phyloP scores from a whole-genome alignment of 2,797 vertebrate genomes.

The Eulemur rubriventer region DNA sequence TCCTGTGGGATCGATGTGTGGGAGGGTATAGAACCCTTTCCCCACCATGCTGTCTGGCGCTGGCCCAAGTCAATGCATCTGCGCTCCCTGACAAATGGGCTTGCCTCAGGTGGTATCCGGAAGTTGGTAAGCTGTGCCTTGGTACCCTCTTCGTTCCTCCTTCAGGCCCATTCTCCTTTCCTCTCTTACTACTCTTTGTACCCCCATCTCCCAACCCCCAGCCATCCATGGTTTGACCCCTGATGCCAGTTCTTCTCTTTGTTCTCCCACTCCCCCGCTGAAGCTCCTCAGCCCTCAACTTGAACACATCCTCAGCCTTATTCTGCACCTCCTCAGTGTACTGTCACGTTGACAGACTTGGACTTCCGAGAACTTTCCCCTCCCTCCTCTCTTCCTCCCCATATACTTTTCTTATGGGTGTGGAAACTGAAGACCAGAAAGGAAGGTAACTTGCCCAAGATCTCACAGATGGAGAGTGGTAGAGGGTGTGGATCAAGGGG shows the following conservation, averaged over 20 bases:
- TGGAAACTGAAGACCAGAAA: not conserved
- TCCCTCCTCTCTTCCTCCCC: not conserved
- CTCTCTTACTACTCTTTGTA: not conserved
- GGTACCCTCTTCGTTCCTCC: not conserved
- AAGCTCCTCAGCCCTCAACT: not conserved
- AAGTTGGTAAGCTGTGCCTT: not conserved
- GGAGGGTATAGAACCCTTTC: not conserved
- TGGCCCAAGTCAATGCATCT: not conserved
- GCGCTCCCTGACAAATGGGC: not conserved
- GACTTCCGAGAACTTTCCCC: not conserved
- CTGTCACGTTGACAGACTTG: not conserved
- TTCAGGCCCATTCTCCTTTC: not conserved
- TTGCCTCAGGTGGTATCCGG: not conserved
- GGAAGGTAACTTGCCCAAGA: not conserved
- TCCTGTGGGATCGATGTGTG: not conserved
- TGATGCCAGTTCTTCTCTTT: not conserved
- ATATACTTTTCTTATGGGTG: not conserved
- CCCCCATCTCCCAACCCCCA: not conserved
- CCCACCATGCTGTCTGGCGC: fast-evolving
- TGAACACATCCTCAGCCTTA: not conserved
- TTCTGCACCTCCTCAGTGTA: not conserved
- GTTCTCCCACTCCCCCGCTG: not conserved
- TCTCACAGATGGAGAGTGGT: not conserved
- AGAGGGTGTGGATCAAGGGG: not conserved
- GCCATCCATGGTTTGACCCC: not conserved